A percentile compares a stretch with the other conserved stretches of the same genome.
Conservation (phyloP, 1,140 invertebrate genomes). For the Adoxophyes honmai region DNA sequence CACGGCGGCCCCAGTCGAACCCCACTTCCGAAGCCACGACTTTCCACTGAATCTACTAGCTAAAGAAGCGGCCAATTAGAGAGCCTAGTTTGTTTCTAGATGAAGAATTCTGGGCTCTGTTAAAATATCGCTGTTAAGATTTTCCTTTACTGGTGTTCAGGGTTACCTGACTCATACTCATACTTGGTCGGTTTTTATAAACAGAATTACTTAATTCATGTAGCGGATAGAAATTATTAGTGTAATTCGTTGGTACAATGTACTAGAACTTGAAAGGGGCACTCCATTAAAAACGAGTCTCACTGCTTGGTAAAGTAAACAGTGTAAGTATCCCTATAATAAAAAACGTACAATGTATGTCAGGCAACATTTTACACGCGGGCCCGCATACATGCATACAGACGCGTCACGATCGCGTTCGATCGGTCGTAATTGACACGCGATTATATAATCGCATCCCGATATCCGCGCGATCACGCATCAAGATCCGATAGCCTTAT, state of each 20-base stretch:
- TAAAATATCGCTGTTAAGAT: too few species aligned
- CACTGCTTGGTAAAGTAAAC: too few species aligned
- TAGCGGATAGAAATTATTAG: too few species aligned
- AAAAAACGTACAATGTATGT: slow-evolving; percentile 3
- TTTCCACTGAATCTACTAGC: slow-evolving; percentile 34
- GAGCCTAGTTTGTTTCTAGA: slow-evolving; percentile 18
- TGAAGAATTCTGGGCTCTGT: not conserved
- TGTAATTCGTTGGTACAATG: too few species aligned
- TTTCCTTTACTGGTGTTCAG: too few species aligned
- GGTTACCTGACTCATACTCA: too few species aligned
- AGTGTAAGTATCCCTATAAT: too few species aligned
- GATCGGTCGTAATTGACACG: slow-evolving; percentile 66
- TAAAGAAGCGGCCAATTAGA: too few species aligned
- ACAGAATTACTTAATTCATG: too few species aligned
- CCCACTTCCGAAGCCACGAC: slow-evolving; percentile 47
- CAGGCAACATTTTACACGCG: slow-evolving; percentile 14
- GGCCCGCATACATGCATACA: slow-evolving; percentile 59
- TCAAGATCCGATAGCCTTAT: slow-evolving; percentile 55
- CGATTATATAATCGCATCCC: slow-evolving; percentile 33
- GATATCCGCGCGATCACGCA: slow-evolving; percentile 68
- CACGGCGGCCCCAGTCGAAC: slow-evolving; percentile 30
- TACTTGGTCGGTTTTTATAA: too few species aligned
- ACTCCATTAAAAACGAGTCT: too few species aligned
- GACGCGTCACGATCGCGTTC: slow-evolving; percentile 61
- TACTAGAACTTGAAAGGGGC: too few species aligned